Evolutionary conservation across 1,140 invertebrate species (phyloP), one percentile per base, ranked within the genome.

Genomic region (Delia radicum): DNA sequence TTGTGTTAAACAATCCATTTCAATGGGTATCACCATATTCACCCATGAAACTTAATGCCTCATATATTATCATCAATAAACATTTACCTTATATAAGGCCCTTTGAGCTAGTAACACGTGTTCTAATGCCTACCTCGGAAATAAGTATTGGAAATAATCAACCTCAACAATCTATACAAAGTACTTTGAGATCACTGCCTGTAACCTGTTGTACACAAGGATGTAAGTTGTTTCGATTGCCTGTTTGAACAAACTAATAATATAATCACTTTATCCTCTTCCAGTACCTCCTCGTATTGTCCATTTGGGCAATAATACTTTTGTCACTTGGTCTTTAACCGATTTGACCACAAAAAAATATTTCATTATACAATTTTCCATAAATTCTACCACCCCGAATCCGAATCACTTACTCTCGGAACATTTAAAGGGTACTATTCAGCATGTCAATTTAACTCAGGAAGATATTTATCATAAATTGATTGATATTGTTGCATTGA

Each of bases 181-280:
- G 83, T 18, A 83, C 83, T 4, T 69, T 81, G 31, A 77, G 85
- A 0, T 83, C 82, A 76, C 79, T 80, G 3, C 79, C 82, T 8
- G 80, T 84, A 0, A 80, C 80, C 42, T 86, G 85, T 74, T 84
- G 82, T 73, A 84, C 83, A 0, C 85, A 86, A 74, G 85, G 85
- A 74, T 77, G 85, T 86, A 75, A 83, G 85, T 75, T n/a, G 63
- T 72, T 62, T 62, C 18, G 3, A 18, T 26, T 42, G 5, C 2
- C 6, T 29, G 18, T 46, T 31, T 12, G 0, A 8, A n/a, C 63
- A n/a, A n/a, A 29, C 4, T 21, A 63, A 8, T 10, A 7, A 1
- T n/a, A n/a, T n/a, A 18, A 8, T 46, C 13, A 46, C 29, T 71
- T 72, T 46, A 28, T 65, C 8, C 3, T 6, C 18, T n/a, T 8